Base-by-base conservation (phyloP, 2,113 vertebrate genomes). In the Neogale vison region DNA sequence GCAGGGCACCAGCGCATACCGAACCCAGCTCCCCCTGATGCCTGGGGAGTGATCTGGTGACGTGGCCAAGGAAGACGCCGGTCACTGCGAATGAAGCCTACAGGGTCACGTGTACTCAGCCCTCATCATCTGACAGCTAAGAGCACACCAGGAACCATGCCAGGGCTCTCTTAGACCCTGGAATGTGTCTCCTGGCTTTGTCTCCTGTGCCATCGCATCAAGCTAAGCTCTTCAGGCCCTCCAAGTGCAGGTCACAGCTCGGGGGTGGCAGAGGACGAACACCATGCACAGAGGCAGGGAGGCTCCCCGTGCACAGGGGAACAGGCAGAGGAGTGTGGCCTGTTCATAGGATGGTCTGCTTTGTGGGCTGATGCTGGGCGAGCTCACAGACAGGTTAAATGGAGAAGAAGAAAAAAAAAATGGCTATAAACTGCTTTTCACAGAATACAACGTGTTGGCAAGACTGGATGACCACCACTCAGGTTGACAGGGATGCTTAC, bases 141-240 rank as follows among this genome's bases (percentile, higher is more conserved):
- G n/a, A n/a, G 14, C 0, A 6, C 42, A 4, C 3, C 52, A 7
- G n/a, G 84, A 24, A 59, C 4, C 8, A 29, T 0, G 6, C 7
- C 42, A n/a, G 86, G 63, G 36, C 65, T 72, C 82, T 21, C 42
- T 65, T 0, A 42, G 67, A 7, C 57, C n/a, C 3, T 65, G 45
- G 29, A 63, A 42, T 0, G 0, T 0, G 4, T 42, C 67, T 90
- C 50, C 1, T 1, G 71, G 79, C 7, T 50, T 67, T 61, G 67
- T 45, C 5, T 24, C 14, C 59, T 81, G 18, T 21, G 57, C 39
- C 24, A 71, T 11, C 47, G 24, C 67, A 55, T 20, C 2, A 0
- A 45, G 65, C 61, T 83, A 52, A 52, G 79, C 10, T 94, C 24
- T 31, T 7, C 2, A 12, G 42, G 34, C 17, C 23, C 45, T 26